Evolutionary conservation across 1,140 invertebrate species (phyloP).

Genomic region (Apis cerana): DNA sequence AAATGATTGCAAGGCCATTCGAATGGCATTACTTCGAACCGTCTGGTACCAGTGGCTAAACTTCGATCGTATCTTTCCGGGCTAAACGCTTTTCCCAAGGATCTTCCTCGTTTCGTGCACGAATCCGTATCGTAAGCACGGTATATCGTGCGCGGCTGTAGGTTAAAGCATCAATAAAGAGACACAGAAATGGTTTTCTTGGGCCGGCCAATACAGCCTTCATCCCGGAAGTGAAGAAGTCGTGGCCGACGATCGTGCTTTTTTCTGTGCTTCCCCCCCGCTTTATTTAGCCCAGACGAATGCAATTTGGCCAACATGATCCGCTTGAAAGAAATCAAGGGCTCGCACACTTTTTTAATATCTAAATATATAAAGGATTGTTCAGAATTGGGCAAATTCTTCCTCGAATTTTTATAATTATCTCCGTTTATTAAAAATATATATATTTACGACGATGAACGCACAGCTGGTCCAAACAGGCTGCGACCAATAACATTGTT

Average conservation of each 20-base stretch:
- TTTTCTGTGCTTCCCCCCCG: background rate
- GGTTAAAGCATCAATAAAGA: conserved; percentile 54
- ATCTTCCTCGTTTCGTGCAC: conserved; percentile 50
- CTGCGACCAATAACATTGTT: conserved; percentile 62
- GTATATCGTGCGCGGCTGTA: conserved; percentile 38
- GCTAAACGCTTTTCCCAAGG: conserved; percentile 51
- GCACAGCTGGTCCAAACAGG: background rate
- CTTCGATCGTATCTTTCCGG: conserved; percentile 58
- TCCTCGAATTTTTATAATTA: conserved; percentile 50
- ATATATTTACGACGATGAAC: conserved; percentile 56
- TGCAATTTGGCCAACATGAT: background rate
- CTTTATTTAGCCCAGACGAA: background rate
- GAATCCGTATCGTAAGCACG: conserved; percentile 36
- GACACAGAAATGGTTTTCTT: conserved; percentile 36
- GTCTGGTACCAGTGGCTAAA: conserved; percentile 51
- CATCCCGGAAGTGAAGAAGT: background rate
- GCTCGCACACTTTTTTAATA: background rate
- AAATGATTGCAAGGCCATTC: conserved; percentile 13
- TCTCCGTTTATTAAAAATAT: conserved; percentile 69
- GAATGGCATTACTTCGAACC: conserved; percentile 34
- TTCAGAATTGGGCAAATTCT: background rate
- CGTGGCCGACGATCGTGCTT: no score
- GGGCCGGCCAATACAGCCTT: conserved; percentile 21
- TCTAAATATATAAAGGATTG: background rate
- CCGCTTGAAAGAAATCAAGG: background rate